phyloP scores from a whole-genome alignment of 2,113 vertebrate species.

The Sapayoa aenigma region DNA sequence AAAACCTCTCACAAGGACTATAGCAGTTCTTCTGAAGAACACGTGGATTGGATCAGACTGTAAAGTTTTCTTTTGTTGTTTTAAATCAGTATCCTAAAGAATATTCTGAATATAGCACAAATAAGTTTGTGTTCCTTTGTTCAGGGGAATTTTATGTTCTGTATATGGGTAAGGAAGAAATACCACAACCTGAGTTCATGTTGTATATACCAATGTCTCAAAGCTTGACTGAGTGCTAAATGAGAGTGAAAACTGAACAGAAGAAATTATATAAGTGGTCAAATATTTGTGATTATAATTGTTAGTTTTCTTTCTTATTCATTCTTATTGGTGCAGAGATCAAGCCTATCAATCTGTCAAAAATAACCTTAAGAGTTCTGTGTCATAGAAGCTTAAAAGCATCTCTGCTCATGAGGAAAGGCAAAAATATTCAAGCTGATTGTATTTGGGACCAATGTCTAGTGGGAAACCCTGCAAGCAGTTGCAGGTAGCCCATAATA shows the following conservation, averaged over 20 bases:
- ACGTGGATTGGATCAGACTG: background rate
- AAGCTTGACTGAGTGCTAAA: background rate
- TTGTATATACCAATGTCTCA: background rate
- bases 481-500: background rate
- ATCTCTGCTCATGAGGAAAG: background rate
- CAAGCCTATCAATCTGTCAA: background rate
- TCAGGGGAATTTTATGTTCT: background rate
- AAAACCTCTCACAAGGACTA: background rate
- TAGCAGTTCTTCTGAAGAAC: background rate
- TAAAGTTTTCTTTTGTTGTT: background rate
- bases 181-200: background rate
- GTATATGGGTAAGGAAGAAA: background rate
- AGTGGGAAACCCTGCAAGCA: background rate
- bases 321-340: background rate
- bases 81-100: background rate
- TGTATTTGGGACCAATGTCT: background rate
- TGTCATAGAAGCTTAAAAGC: constrained; percentile 5
- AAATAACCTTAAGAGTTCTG: background rate
- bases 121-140: background rate
- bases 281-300: background rate
- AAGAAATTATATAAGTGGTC: background rate
- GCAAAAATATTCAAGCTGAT: background rate
- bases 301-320: background rate
- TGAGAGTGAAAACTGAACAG: background rate
- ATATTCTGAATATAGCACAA: background rate